A percentile compares a stretch with the other conserved stretches of the same genome.
Evolutionary conservation across 2,797 vertebrate species (phyloP).

Genomic region (Bryconaethiops microstoma): DNA sequence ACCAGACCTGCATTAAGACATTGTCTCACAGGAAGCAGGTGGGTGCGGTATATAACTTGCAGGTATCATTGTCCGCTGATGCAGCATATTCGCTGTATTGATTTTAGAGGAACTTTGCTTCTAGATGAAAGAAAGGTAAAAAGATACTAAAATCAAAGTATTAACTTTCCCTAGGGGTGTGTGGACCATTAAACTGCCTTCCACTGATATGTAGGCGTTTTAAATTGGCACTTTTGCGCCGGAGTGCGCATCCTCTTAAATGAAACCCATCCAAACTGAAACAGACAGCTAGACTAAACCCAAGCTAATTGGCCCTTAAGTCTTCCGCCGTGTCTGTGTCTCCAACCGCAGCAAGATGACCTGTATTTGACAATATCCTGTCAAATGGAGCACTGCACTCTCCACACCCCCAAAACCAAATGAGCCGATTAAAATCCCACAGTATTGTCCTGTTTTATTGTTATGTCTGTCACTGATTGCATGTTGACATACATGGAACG

Average conservation of each 20-base stretch:
- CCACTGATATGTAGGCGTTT: slow-evolving; percentile 18
- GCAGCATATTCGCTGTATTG: slow-evolving; percentile 25
- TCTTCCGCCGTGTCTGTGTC: not conserved
- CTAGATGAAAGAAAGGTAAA: slow-evolving; percentile 21
- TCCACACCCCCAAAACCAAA: slow-evolving; percentile 46
- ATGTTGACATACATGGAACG: slow-evolving; percentile 45
- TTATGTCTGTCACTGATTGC: slow-evolving; percentile 27
- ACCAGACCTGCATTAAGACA: not conserved
- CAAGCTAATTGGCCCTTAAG: slow-evolving; percentile 60
- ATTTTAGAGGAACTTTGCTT: slow-evolving; percentile 28
- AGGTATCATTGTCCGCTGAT: slow-evolving; percentile 17
- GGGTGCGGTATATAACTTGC: not conserved
- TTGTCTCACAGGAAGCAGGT: not conserved
- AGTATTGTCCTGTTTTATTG: not conserved
- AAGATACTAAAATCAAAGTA: slow-evolving; percentile 41
- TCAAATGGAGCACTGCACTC: slow-evolving; percentile 41
- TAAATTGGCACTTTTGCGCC: slow-evolving; percentile 43
- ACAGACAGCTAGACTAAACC: slow-evolving; percentile 27
- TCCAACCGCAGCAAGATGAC: slow-evolving; percentile 11
- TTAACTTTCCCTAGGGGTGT: slow-evolving; percentile 18
- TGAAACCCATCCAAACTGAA: slow-evolving; percentile 42
- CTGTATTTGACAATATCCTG: slow-evolving; percentile 27
- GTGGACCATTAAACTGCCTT: slow-evolving; percentile 30
- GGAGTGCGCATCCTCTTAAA: slow-evolving; percentile 22
- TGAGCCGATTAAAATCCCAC: slow-evolving; percentile 1